Evolutionary conservation across 2,888 invertebrate genomes (phyloP), one percentile per base, ranked within the genome.

Genomic region (Apamea crenata): DNA sequence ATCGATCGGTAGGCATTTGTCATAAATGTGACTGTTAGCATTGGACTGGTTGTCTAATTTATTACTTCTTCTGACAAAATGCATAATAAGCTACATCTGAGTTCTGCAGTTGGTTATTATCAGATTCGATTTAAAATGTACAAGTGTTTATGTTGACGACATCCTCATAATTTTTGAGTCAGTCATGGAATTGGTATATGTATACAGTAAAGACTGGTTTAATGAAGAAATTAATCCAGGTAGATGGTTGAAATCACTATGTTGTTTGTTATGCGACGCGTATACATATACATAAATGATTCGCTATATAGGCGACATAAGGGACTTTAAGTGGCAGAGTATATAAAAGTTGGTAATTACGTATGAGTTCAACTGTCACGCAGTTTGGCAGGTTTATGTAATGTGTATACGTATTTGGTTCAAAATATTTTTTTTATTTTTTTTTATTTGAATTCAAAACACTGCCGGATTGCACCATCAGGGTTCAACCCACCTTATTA

Each of bases 401-500:
- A n/a, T n/a, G n/a, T n/a, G n/a, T n/a, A n/a, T n/a, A n/a, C n/a
- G n/a, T n/a, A n/a, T n/a, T n/a, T n/a, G n/a, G n/a, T n/a, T n/a
- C n/a, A n/a, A n/a, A n/a, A n/a, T n/a, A n/a, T n/a, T n/a, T n/a
- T n/a, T n/a, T n/a, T n/a, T n/a, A n/a, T n/a, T n/a, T n/a, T n/a
- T n/a, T n/a, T n/a, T n/a, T n/a, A n/a, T n/a, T n/a, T n/a, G n/a
- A n/a, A n/a, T n/a, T n/a, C n/a, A n/a, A n/a, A n/a, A n/a, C n/a
- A 77, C 16, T 36, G n/a, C 21, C 44, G 47, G 50, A 36, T 29
- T 65, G 40, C 63, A 50, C 29, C 16, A n/a, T n/a, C n/a, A 47
- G 36, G 40, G 50, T n/a, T 65, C 50, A 78, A 29, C 29, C 50
- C 36, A 78, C 7, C 73, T 70, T 36, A 74, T 32, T 70, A 74